These are phyloP conservation scores for Neodiprion virginianus DNA, from an alignment of 1,140 invertebrate genomes.

Conservation along the genomic window DNA sequence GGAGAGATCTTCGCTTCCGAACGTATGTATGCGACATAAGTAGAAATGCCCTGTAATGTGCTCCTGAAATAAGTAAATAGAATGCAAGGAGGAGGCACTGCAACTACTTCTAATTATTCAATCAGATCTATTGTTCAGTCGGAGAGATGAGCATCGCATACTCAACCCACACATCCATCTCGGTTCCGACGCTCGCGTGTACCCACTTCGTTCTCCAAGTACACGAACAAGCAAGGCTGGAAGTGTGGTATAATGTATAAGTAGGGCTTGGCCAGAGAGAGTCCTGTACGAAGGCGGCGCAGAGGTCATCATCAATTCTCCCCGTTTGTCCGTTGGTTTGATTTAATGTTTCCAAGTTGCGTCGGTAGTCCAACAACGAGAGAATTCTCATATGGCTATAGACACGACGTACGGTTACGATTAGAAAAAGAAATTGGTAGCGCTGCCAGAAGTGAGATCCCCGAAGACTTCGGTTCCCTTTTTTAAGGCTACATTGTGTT, in stretches of 20 bases:
- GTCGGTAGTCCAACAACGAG: not conserved
- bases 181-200: not conserved
- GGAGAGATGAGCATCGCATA: conserved; percentile 28
- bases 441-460: too few species aligned
- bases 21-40: too few species aligned
- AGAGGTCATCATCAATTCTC: not conserved
- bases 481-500: too few species aligned
- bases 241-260: not conserved
- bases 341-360: not conserved
- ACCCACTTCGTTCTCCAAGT: not conserved
- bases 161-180: conserved; percentile 40
- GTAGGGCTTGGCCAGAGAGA: not conserved
- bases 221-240: not conserved
- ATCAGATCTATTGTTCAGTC: conserved; percentile 28
- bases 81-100: conserved; percentile 22
- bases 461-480: too few species aligned
- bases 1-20: too few species aligned
- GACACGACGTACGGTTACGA: too few species aligned
- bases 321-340: conserved; percentile 1
- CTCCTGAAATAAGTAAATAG: conserved; percentile 8
- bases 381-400: too few species aligned
- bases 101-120: conserved; percentile 47
- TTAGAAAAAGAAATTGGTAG: too few species aligned
- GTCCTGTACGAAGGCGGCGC: not conserved
- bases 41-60: not conserved